Conservation (phyloP, 2,888 invertebrate species). For the Drosophila pullipes region DNA sequence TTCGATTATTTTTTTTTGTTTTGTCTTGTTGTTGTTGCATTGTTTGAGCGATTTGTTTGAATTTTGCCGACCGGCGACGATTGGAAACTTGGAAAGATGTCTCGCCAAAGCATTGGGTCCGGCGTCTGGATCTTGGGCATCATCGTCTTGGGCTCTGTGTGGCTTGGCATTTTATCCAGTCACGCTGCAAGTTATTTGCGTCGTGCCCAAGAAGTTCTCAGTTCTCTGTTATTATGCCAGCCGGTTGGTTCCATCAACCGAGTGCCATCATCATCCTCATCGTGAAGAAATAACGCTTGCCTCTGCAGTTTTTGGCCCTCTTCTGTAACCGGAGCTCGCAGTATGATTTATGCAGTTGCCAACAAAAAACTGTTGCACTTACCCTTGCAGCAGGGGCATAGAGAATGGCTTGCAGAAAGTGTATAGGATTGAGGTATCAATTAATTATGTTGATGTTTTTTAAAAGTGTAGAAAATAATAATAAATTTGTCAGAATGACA, state of each 20-base stretch:
- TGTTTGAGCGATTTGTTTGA: constrained; percentile 80
- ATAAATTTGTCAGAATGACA: neutral
- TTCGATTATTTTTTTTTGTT: constrained; percentile 27
- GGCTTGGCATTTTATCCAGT: constrained; percentile 77
- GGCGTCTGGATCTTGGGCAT: constrained; percentile 6
- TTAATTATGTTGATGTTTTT: neutral
- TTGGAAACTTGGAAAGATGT: constrained; percentile 68
- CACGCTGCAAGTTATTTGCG: constrained; percentile 80
- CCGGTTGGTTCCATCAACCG: constrained; percentile 75
- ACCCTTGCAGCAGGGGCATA: constrained; percentile 24
- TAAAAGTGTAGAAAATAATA: neutral
- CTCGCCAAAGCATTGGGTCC: constrained; percentile 47
- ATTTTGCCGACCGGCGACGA: constrained; percentile 71
- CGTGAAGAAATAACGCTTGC: constrained; percentile 35
- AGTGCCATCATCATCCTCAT: constrained; percentile 31
- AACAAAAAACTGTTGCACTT: constrained; percentile 48
- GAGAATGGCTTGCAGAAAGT: neutral
- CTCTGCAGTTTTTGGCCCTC: constrained; percentile 54
- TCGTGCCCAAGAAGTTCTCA: constrained; percentile 53
- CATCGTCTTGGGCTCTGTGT: constrained; percentile 43
- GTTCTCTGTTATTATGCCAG: constrained; percentile 77
- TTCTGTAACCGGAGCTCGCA: constrained; percentile 61
- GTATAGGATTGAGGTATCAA: neutral
- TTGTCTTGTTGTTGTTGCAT: constrained; percentile 50
- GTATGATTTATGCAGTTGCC: constrained; percentile 73